These are phyloP conservation scores for Xyliphius kryptos DNA, from an alignment of 2,113 vertebrate genomes.

Conservation along the genomic window DNA sequence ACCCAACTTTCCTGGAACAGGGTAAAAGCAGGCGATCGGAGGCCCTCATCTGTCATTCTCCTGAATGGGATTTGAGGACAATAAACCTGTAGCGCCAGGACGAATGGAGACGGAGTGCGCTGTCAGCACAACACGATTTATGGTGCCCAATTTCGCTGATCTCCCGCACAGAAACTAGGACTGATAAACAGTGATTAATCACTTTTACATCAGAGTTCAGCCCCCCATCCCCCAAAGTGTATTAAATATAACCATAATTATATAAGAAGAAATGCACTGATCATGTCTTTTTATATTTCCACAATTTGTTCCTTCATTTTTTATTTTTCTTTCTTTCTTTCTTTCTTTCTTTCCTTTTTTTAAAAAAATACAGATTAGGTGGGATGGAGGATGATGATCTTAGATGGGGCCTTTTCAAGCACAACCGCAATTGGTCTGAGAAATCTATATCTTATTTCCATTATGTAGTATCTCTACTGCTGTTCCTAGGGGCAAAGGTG, in stretches of 20 bases:
- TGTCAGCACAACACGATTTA: conserved; percentile 70
- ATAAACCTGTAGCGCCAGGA: conserved; percentile 74
- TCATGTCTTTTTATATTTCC: too few species aligned
- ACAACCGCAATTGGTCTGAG: too few species aligned
- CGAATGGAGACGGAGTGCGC: conserved; percentile 73
- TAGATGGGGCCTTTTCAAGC: too few species aligned
- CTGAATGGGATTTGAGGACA: conserved; percentile 77
- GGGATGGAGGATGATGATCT: too few species aligned
- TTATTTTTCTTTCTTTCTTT: too few species aligned
- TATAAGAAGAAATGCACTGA: conserved; percentile 57
- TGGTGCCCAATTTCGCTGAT: conserved; percentile 74
- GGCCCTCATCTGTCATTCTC: conserved; percentile 73
- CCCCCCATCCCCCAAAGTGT: conserved; percentile 61
- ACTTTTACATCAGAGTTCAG: conserved; percentile 59
- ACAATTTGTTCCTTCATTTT: too few species aligned
- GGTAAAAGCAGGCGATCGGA: conserved; percentile 52
- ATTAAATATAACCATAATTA: conserved; percentile 68
- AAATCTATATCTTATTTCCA: too few species aligned
- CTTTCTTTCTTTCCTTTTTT: too few species aligned
- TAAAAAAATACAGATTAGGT: too few species aligned
- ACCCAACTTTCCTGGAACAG: conserved; percentile 44
- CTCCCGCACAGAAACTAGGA: conserved; percentile 70
- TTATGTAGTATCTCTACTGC: conserved; percentile 38
- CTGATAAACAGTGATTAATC: conserved; percentile 82
- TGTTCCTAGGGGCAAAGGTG: conserved; percentile 31